These are phyloP conservation scores for Hippocampus zosterae DNA, from an alignment of 2,113 vertebrate species.

Conservation along the genomic window DNA sequence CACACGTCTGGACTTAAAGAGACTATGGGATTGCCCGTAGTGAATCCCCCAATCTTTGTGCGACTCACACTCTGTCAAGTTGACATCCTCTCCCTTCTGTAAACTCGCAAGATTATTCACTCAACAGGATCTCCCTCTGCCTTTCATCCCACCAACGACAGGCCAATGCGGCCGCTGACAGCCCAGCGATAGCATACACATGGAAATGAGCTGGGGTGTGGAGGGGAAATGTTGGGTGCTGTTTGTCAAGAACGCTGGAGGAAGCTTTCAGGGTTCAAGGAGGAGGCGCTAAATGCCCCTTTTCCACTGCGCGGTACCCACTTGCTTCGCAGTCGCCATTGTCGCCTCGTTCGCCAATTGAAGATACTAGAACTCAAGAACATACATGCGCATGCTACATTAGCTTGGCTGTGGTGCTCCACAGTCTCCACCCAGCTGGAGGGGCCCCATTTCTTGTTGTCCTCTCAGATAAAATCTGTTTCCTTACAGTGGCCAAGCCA, in stretches of 20 bases:
- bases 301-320: neutral
- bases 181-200: constrained; percentile 75
- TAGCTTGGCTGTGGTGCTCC: too few relatives aligned
- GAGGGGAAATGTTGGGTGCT: constrained; percentile 37
- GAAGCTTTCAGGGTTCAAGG: constrained; percentile 50
- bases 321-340: neutral
- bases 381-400: neutral
- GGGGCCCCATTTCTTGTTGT: too few relatives aligned
- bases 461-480: too few relatives aligned
- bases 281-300: constrained; percentile 25
- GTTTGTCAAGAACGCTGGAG: constrained; percentile 61
- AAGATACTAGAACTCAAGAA: neutral
- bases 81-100: constrained; percentile 74
- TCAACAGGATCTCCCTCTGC: constrained; percentile 74
- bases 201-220: constrained; percentile 60
- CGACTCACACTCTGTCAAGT: constrained; percentile 71
- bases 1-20: constrained; percentile 71
- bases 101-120: constrained; percentile 77
- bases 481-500: too few relatives aligned
- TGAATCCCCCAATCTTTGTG: constrained; percentile 73
- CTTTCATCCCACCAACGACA: constrained; percentile 73
- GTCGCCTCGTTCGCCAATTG: neutral
- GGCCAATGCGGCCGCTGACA: constrained; percentile 72
- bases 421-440: too few relatives aligned
- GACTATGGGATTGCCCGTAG: constrained; percentile 68